Base-by-base conservation (phyloP, 2,797 vertebrate species). In the Mormyrus hasselquistii region DNA sequence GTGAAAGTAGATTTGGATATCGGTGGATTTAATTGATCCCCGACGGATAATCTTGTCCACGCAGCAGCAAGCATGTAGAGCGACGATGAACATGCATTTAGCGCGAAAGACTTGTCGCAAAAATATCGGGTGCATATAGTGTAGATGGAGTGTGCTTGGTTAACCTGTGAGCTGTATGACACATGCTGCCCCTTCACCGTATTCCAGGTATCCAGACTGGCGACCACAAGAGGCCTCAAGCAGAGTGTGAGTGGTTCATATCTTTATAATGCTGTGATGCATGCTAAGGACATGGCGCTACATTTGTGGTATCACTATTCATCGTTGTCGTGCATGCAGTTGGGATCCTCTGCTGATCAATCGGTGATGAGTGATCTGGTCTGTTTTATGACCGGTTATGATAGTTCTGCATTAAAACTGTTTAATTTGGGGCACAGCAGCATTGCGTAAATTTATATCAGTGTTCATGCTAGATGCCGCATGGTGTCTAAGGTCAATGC, bases 201-300 rank as follows among this genome's bases (percentile, higher is more conserved):
- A 88, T 91, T 90, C 2, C 90, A 96, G 96, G 94, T 96, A 96
- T 91, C 96, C 96, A 0, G 95, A 96, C 0, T 96, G 96, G 96
- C 94, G 96, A 87, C 95, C 96, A 10, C 91, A 92, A 0, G 93
- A 95, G 93, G 87, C 92, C 5, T 91, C 95, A 3, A 91, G 90
- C 87, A 92, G 95, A 92, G 88, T 94, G 95, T 96, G 92, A 90
- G 92, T 89, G 34, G 0, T 29, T 65, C 1, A 29, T n/a, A 50
- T 38, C 34, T 76, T 19, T 38, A 76, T 38, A 76, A 19, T 76
- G 14, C 34, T 34, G 5, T 76, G 34, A 38, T 76, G 69, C 69
- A 7, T 34, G 14, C 34, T 41, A 16, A 73, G 29, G 9, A 69
- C 9, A 9, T 34, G 5, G 65, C 29, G 0, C 9, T 34, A 4